A percentile compares a stretch with the other conserved stretches of the same genome.
Conservation (phyloP, 2,113 vertebrate species). For the Phoenicopterus ruber region DNA sequence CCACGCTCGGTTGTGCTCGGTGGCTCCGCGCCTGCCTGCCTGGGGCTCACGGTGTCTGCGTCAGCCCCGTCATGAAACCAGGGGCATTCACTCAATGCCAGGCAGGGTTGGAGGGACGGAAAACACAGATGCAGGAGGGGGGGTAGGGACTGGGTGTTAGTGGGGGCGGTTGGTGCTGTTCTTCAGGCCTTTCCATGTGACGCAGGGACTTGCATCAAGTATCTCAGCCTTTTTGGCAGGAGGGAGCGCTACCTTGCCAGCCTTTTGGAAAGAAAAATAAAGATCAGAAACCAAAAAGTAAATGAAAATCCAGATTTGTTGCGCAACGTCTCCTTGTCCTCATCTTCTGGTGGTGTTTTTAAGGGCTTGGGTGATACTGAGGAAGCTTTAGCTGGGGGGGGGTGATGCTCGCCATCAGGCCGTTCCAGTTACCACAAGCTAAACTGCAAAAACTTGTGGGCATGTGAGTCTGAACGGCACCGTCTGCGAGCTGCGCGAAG, state of each 20-base stretch:
- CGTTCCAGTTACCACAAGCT: not conserved
- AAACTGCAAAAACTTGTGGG: not conserved
- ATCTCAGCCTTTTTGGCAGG: not conserved
- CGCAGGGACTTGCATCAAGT: not conserved
- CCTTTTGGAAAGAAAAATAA: not conserved
- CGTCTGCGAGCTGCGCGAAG: accelerated
- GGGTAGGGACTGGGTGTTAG: not conserved
- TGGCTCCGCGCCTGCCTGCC: accelerated
- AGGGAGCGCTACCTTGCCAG: not conserved
- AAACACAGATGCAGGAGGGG: not conserved
- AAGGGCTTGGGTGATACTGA: not conserved
- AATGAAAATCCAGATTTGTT: not conserved
- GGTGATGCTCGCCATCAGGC: not conserved
- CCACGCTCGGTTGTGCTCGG: too few relatives aligned
- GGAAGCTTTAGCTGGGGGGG: not conserved
- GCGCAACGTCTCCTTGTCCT: not conserved
- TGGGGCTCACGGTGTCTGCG: not conserved
- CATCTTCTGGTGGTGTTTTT: not conserved
- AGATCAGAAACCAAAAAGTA: not conserved
- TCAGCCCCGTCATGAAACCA: accelerated
- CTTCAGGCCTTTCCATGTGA: not conserved
- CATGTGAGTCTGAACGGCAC: accelerated
- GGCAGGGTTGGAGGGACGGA: not conserved
- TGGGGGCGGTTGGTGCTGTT: not conserved
- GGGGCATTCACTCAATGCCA: accelerated